phyloP scores from a whole-genome alignment of 2,888 invertebrate genomes.

The Zele albiditarsus region DNA sequence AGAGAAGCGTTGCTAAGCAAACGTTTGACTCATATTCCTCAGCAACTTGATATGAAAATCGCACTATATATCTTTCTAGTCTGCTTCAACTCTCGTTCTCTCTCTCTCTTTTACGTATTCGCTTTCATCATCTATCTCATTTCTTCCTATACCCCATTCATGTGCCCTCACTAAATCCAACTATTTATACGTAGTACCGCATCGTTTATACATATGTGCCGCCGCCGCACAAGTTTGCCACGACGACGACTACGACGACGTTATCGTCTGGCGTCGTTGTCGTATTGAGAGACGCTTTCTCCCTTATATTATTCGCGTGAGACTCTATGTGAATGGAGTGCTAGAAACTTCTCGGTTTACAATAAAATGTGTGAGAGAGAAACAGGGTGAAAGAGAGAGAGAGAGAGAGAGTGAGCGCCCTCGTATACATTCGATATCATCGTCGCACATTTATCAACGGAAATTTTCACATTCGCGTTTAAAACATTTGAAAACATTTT shows the following conservation, averaged over 20 bases:
- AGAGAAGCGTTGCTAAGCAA: conserved; percentile 51
- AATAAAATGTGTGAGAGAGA: not conserved
- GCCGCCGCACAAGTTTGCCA: conserved; percentile 2
- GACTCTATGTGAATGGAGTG: not conserved
- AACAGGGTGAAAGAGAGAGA: not conserved
- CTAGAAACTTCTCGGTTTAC: conserved; percentile 3
- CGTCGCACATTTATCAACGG: not conserved
- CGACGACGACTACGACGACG: conserved; percentile 19
- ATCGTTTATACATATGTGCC: conserved; percentile 12
- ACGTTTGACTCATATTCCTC: conserved; percentile 48
- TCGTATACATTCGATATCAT: not conserved
- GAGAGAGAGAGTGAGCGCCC: not conserved
- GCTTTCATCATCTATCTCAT: not conserved
- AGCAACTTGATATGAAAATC: conserved; percentile 26
- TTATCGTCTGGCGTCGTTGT: conserved; percentile 11
- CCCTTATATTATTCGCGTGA: not conserved
- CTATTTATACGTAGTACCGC: conserved; percentile 24
- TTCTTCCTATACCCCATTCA: conserved; percentile 27
- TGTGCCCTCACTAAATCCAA: conserved; percentile 31
- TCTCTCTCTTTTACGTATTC: not conserved
- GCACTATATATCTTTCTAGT: not conserved
- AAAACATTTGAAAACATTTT: not conserved
- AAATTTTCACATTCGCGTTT: not conserved
- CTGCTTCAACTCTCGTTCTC: not conserved
- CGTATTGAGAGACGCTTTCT: conserved; percentile 7